Conservation (phyloP, 2,888 invertebrate genomes). For the Tiliacea aurago region DNA sequence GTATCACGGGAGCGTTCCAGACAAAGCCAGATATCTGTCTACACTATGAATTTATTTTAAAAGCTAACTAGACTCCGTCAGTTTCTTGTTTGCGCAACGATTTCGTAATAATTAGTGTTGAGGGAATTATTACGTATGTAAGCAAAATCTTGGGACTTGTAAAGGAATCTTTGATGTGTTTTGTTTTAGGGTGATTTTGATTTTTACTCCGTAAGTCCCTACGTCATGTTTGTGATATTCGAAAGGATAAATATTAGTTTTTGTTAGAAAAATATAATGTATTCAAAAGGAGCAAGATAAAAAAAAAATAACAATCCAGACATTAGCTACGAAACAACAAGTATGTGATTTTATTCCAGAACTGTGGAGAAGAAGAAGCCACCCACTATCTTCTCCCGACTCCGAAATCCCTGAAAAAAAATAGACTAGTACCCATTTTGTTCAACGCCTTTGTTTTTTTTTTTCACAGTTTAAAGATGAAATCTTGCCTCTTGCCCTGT, state of each 20-base stretch:
- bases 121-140: slow-evolving; percentile 17
- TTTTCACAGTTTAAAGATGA: background rate
- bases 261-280: background rate
- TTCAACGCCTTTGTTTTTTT: no score
- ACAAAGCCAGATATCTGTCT: slow-evolving; percentile 71
- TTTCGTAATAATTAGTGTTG: slow-evolving; percentile 59
- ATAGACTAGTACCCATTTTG: no score
- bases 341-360: no score
- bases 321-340: no score
- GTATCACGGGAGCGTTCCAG: slow-evolving; percentile 61
- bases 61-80: slow-evolving; percentile 60
- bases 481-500: no score
- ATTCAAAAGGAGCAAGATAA: no score
- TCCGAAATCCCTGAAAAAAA: background rate
- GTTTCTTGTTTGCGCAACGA: slow-evolving; percentile 59
- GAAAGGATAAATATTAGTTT: background rate
- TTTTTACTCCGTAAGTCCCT: background rate
- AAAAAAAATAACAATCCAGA: background rate
- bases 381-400: background rate
- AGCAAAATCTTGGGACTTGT: slow-evolving; percentile 3
- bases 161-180: background rate
- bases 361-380: background rate
- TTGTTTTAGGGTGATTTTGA: background rate
- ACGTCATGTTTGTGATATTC: background rate
- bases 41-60: slow-evolving; percentile 75